phyloP scores from a whole-genome alignment of 2,113 vertebrate genomes.

The Etia nguti region DNA sequence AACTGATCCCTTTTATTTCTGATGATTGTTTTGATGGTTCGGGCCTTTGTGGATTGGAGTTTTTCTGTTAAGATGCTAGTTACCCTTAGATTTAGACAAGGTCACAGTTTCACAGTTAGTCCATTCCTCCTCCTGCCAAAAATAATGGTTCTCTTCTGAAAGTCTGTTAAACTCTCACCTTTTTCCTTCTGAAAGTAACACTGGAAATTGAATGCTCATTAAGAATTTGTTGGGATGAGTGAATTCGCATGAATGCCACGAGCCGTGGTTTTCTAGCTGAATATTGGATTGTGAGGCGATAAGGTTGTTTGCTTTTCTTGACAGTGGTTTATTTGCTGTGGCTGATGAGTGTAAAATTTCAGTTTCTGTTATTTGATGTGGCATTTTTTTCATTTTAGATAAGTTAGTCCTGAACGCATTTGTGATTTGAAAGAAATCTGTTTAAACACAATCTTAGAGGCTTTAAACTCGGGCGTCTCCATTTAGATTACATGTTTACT shows the following conservation, averaged over 20 bases:
- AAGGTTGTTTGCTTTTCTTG: neutral
- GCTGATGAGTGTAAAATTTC: neutral
- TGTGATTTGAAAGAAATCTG: neutral
- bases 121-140: neutral
- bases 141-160: neutral
- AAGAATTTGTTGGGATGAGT: neutral
- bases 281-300: neutral
- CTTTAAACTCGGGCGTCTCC: neutral
- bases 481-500: neutral
- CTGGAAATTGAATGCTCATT: neutral
- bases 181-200: neutral
- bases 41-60: neutral
- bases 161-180: neutral
- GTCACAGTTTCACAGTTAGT: neutral
- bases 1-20: neutral
- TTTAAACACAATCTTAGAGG: neutral
- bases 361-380: neutral
- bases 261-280: neutral
- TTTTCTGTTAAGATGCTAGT: neutral
- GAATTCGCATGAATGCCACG: neutral
- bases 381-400: neutral
- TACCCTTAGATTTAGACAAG: neutral
- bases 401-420: neutral
- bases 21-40: neutral
- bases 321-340: neutral